Evolutionary conservation across 1,140 invertebrate species (phyloP).

Genomic region (Melanaphis sacchari): DNA sequence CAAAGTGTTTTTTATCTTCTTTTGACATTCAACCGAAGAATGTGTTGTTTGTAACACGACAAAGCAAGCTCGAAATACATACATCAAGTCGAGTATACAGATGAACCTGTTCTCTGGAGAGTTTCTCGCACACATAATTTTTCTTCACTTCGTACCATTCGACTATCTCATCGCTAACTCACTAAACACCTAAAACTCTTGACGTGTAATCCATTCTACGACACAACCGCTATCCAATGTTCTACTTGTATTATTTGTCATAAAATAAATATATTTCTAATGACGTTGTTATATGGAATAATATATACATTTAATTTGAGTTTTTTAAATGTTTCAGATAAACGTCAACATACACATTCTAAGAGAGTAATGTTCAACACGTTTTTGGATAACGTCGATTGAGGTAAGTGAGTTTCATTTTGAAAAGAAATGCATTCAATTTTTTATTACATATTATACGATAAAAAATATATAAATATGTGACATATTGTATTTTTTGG

Average conservation of each 20-base stretch:
- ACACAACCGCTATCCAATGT: neutral
- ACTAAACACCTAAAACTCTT: neutral
- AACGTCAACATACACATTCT: neutral
- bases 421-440: neutral
- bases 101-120: neutral
- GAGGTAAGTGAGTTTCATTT: neutral
- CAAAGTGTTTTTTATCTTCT: neutral
- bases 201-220: too few relatives aligned
- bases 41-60: neutral
- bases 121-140: neutral
- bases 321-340: slow-evolving; percentile 23
- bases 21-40: neutral
- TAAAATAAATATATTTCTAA: neutral
- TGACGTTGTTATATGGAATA: neutral
- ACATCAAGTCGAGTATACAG: neutral
- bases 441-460: neutral
- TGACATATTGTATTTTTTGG: neutral
- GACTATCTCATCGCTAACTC: neutral
- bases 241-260: neutral
- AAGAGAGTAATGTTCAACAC: neutral
- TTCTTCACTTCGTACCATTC: neutral
- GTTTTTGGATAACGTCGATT: neutral
- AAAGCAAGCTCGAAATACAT: neutral
- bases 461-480: neutral
- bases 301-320: neutral